Conservation (phyloP, 2,888 invertebrate species). For the Pantelozetes paolii region DNA sequence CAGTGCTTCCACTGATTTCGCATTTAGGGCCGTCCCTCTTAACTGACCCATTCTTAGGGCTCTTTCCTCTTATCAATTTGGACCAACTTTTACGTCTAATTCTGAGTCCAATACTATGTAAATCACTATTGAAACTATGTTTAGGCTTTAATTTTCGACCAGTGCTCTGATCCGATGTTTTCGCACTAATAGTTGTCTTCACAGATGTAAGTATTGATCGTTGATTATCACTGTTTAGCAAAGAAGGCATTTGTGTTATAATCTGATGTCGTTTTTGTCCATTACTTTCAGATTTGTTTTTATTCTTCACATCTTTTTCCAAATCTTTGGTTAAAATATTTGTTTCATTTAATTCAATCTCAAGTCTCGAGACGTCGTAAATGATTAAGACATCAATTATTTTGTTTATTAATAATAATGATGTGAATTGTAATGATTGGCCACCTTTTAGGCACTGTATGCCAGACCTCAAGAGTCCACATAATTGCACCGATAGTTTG, state of each 20-base stretch:
- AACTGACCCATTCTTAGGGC: too few relatives aligned
- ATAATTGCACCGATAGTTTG: conserved; percentile 56
- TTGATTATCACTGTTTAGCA: not conserved
- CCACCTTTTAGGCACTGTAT: conserved; percentile 59
- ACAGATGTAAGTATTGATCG: not conserved
- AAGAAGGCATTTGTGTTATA: not conserved
- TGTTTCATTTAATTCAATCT: conserved; percentile 7
- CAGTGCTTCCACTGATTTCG: not conserved
- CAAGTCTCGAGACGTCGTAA: conserved; percentile 50
- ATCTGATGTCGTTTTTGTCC: not conserved
- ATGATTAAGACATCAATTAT: conserved; percentile 58
- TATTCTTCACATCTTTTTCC: not conserved
- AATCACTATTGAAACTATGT: not conserved
- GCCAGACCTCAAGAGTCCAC: conserved; percentile 58
- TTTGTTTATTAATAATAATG: conserved; percentile 61
- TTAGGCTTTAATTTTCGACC: not conserved
- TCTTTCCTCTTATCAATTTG: not conserved
- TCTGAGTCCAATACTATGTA: not conserved
- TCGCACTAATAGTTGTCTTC: too few relatives aligned
- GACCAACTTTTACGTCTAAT: not conserved
- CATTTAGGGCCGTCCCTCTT: not conserved
- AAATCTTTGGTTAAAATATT: not conserved
- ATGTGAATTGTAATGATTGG: conserved; percentile 61
- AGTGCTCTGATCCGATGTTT: not conserved
- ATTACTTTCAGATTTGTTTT: not conserved